Base-by-base conservation (phyloP, 1,140 invertebrate genomes). In the Platorchestia sp. region DNA sequence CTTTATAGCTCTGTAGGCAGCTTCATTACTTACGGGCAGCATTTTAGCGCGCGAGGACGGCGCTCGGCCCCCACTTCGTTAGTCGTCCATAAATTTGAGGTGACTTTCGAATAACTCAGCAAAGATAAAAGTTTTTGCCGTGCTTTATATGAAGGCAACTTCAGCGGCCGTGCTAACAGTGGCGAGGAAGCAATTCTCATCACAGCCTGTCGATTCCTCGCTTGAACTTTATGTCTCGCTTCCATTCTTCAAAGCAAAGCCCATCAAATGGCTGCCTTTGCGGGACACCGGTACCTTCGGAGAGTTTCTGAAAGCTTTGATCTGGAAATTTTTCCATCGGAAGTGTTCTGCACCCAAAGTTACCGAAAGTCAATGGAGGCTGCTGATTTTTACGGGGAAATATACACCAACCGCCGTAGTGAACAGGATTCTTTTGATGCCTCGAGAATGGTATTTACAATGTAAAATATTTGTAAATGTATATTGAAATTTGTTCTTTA, bases 311-410 rank as follows among this genome's bases (percentile, higher is more conserved):
- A 5, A 89, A 27, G 41, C 43, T 89, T 89, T 89, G 87, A 89
- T 89, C 87, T 44, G 10, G 87, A 89, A 89, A 89, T 89, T 89
- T 89, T 89, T 44, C 87, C 87, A 89, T 89, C 87, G 87, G 87
- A 89, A 89, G 41, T 42, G 87, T 89, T 44, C n/a, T 16, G 87
- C 87, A 7, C 27, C 14, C 27, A 75, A 42, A 89, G 87, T 89
- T 89, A 89, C 87, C 36, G 41, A 41, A 0, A 89, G 41, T 89
- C 87, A 27, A 42, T 89, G 59, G 59, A 22, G 1, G 59, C 1
- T 75, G 10, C 59, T 75, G 59, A 36, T 36, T 75, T 36, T 75
- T 3, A 75, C 59, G 59, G 14, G 59, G 36, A 75, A 75, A 14
- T 36, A 10, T 75, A 75, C 7, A 75, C 59, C 36, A 27, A 3